These are phyloP conservation scores for Ctenochaetus hawaiiensis DNA, from an alignment of 2,797 vertebrate species.

Conservation along the genomic window DNA sequence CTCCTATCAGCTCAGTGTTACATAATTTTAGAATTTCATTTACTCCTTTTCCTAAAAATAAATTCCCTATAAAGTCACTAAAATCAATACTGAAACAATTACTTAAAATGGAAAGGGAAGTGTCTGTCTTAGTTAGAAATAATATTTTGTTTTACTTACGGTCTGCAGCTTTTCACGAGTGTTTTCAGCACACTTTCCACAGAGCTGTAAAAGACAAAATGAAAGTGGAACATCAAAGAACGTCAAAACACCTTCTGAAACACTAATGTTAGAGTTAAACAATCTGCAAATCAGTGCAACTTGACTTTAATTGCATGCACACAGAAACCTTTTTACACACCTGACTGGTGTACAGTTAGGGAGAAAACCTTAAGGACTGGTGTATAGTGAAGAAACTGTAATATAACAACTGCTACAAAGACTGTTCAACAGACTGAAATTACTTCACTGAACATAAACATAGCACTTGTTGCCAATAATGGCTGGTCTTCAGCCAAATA, in stretches of 20 bases:
- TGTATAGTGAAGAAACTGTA: conserved; percentile 7
- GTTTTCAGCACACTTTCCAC: conserved; percentile 96
- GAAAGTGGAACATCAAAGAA: conserved; percentile 20
- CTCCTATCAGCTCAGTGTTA: background rate
- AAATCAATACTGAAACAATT: no score
- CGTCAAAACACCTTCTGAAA: conserved; percentile 16
- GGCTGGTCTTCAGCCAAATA: conserved; percentile 9
- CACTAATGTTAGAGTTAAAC: conserved; percentile 59
- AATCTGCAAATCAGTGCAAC: conserved; percentile 76
- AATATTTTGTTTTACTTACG: conserved; percentile 88
- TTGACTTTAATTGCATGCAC: conserved; percentile 82
- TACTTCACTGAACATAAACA: conserved; percentile 11
- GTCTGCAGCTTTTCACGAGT: conserved; percentile 96
- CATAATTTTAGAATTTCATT: background rate
- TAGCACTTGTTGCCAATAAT: background rate
- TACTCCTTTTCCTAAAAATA: no score
- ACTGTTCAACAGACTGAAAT: background rate
- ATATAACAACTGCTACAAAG: no score
- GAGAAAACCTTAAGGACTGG: conserved; percentile 20
- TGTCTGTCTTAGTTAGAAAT: no score
- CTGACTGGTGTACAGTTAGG: conserved; percentile 36
- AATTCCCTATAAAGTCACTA: no score
- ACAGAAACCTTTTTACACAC: conserved; percentile 59
- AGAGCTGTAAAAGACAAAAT: conserved; percentile 85
- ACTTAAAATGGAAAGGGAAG: no score